phyloP scores from a whole-genome alignment of 2,888 invertebrate species.

The Microctonus aethiopoides region DNA sequence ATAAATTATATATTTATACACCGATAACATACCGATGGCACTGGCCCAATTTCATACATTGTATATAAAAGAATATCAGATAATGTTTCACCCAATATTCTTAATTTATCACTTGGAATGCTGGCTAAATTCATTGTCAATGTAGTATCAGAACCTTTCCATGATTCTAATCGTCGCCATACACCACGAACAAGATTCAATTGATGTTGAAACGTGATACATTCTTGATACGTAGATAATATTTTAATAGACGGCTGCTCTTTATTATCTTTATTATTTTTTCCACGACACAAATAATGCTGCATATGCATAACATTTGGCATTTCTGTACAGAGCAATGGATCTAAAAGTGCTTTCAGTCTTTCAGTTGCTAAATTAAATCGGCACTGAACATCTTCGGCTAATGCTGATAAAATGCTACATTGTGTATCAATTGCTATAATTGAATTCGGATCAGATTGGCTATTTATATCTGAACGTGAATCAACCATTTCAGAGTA shows the following conservation, averaged over 20 bases:
- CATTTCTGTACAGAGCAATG: constrained; percentile 82
- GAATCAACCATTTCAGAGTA: constrained; percentile 62
- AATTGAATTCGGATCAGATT: constrained; percentile 53
- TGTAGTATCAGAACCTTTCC: constrained; percentile 60
- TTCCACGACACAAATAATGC: constrained; percentile 76
- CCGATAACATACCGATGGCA: constrained; percentile 64
- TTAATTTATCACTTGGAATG: constrained; percentile 85
- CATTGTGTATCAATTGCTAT: constrained; percentile 71
- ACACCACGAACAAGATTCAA: constrained; percentile 85
- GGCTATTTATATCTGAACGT: constrained; percentile 53
- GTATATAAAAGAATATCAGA: constrained; percentile 83
- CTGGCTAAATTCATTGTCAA: constrained; percentile 69
- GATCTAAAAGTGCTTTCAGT: constrained; percentile 82
- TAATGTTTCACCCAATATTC: constrained; percentile 83
- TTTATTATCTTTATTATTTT: constrained; percentile 70
- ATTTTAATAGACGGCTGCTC: constrained; percentile 73
- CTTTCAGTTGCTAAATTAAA: constrained; percentile 85
- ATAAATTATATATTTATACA: no score
- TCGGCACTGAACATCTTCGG: constrained; percentile 82
- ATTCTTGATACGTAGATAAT: constrained; percentile 77
- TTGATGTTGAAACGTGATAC: constrained; percentile 89
- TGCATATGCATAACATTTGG: constrained; percentile 86
- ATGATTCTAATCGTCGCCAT: constrained; percentile 78
- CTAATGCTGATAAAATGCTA: constrained; percentile 75
- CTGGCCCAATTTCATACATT: constrained; percentile 72